Percentiles rank a stretch among this genome's conserved stretches.
Conservation (phyloP, 1,140 invertebrate genomes). For the Drosophila pseudoananassae region DNA sequence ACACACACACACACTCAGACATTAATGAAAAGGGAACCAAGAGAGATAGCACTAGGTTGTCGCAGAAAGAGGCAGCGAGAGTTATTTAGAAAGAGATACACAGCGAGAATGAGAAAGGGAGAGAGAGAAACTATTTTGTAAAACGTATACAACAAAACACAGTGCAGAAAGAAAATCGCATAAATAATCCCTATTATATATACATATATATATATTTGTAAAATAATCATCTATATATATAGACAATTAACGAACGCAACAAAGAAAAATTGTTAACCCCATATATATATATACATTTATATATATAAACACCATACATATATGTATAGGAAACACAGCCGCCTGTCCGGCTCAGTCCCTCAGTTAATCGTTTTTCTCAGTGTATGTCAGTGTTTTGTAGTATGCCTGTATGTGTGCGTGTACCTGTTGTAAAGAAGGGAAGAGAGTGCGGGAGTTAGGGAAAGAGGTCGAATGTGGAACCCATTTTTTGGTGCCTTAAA, state of each 20-base stretch:
- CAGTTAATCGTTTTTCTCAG: conserved; percentile 5
- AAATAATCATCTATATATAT: conserved; percentile 31
- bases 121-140: conserved; percentile 67
- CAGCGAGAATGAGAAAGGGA: conserved; percentile 10
- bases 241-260: too few relatives aligned
- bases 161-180: conserved; percentile 37
- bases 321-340: conserved; percentile 9
- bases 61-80: conserved; percentile 6
- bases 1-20: conserved; percentile 25
- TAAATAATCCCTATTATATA: conserved; percentile 48
- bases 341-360: conserved; percentile 17
- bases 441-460: not conserved
- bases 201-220: conserved; percentile 57
- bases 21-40: conserved; percentile 24
- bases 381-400: not conserved
- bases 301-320: conserved; percentile 19
- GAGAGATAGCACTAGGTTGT: conserved; percentile 3
- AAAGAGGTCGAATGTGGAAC: conserved; percentile 12
- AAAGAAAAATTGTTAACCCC: too few relatives aligned
- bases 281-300: conserved; percentile 2
- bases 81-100: conserved; percentile 8
- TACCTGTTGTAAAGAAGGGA: conserved; percentile 24
- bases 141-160: conserved; percentile 66
- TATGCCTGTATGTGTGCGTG: conserved; percentile 25
- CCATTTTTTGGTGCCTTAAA: conserved; percentile 73